These are phyloP conservation scores for Myripristis murdjan DNA, from an alignment of 2,797 vertebrate genomes.

Conservation along the genomic window DNA sequence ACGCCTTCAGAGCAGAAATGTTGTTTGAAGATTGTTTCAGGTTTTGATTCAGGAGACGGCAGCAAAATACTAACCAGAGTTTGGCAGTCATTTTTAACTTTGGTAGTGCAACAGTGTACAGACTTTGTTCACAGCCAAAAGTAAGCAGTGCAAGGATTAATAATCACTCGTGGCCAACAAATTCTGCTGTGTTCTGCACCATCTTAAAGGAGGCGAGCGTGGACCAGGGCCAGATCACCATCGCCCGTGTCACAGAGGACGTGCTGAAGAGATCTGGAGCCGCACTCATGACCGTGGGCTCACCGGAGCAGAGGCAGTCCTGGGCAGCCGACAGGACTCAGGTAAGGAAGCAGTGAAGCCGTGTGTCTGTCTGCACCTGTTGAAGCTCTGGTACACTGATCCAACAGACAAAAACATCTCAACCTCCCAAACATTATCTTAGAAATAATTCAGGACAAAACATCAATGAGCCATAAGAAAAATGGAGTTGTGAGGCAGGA, in stretches of 20 bases:
- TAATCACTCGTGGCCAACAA: not conserved
- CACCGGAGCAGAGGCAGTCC: slow-evolving; percentile 64
- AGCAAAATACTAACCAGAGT: too few species aligned
- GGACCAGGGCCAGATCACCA: slow-evolving; percentile 70
- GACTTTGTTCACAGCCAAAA: too few species aligned
- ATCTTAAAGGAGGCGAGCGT: slow-evolving; percentile 43
- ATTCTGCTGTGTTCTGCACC: not conserved
- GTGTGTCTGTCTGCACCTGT: not conserved
- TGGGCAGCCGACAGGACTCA: slow-evolving; percentile 27
- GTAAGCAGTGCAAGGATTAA: too few species aligned
- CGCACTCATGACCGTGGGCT: slow-evolving; percentile 62
- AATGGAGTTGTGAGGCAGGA: too few species aligned
- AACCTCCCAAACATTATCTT: too few species aligned
- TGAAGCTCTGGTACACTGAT: not conserved
- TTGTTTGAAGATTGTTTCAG: too few species aligned
- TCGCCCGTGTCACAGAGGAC: slow-evolving; percentile 75
- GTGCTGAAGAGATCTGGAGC: slow-evolving; percentile 72
- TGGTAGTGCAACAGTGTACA: too few species aligned
- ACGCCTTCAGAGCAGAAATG: too few species aligned
- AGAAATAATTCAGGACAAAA: too few species aligned
- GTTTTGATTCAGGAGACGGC: too few species aligned
- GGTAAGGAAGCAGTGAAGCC: slow-evolving; percentile 55
- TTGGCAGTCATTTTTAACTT: too few species aligned
- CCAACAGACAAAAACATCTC: not conserved
- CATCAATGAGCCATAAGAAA: too few species aligned